Evolutionary conservation across 2,797 vertebrate genomes (phyloP).

Genomic region (Distichodus sexfasciatus): DNA sequence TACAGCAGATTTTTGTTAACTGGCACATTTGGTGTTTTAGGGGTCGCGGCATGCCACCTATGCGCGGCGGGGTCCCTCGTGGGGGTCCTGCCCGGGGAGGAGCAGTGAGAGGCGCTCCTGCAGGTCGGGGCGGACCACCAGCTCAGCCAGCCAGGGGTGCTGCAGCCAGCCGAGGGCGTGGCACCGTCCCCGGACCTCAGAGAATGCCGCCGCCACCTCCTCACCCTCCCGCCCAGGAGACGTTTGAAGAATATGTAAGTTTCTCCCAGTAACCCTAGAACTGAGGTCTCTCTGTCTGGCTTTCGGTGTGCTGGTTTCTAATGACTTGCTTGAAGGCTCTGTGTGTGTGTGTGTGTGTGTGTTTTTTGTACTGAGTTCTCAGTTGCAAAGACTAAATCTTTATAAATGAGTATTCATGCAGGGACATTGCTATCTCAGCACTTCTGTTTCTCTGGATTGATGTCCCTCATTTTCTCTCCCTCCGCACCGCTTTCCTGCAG

Average conservation of each 20-base stretch:
- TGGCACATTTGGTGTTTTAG: constrained; percentile 58
- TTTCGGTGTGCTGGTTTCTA: too few relatives aligned
- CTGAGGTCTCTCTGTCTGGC: neutral
- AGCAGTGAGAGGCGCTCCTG: constrained; percentile 79
- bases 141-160: constrained; percentile 80
- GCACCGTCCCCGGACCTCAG: constrained; percentile 79
- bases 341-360: neutral
- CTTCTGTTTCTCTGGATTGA: neutral
- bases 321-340: neutral
- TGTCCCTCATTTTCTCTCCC: constrained; percentile 31
- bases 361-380: neutral
- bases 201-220: constrained; percentile 79
- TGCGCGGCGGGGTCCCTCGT: constrained; percentile 79
- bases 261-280: neutral
- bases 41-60: constrained; percentile 85
- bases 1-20: neutral
- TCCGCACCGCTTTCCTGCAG: constrained; percentile 63
- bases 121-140: constrained; percentile 83
- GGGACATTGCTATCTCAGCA: neutral
- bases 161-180: constrained; percentile 77
- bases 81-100: constrained; percentile 86
- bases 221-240: constrained; percentile 80
- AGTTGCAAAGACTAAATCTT: neutral
- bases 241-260: constrained; percentile 94
- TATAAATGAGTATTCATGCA: neutral